Evolutionary conservation across 2,113 vertebrate genomes (phyloP), one percentile per base, ranked within the genome.

Genomic region (Tachysurus fulvidraco): DNA sequence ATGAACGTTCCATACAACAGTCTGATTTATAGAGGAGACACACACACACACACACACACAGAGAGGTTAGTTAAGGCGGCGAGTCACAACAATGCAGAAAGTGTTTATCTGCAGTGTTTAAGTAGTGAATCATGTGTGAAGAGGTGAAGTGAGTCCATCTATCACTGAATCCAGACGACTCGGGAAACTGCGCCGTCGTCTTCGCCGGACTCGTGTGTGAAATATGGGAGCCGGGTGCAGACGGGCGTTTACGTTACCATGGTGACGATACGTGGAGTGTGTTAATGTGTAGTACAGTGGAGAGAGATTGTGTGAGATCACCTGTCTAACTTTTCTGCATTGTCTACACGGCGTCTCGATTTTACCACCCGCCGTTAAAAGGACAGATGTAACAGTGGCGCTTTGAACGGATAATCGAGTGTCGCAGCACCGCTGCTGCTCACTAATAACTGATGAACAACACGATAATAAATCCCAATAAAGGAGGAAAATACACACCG

Each of bases 391-490:
- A 89, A 85, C 86, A 52, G 65, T 60, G 86, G 65, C 60, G 86
- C 84, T n/a, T n/a, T n/a, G n/a, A n/a, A 55, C 36, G 50, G 83
- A 85, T 85, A 89, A 89, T 81, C 78, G 85, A 89, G 84, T 89
- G 88, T 85, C 86, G 65, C 84, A 54, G 86, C 73, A 82, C 87
- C 86, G 78, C 52, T 17, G 60, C 14, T 52, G 69, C 86, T 84
- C n/a, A 25, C 2, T 80, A 84, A 85, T 80, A 84, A 85, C 59
- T 36, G 57, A 36, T 12, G 11, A 59, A 65, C 52, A 87, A 78
- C 50, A 30, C 76, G 64, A 85, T 76, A 57, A 50, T 74, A 85
- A 59, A 55, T 57, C 83, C 46, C 12, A 82, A 82, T 87, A 87
- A 84, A 89, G 28, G 30, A 62, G 44, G 46, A 28, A 79, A 79